Percentiles rank a stretch among this genome's conserved stretches.
phyloP scores from a whole-genome alignment of 2,797 vertebrate species.

The Sebastes minor region DNA sequence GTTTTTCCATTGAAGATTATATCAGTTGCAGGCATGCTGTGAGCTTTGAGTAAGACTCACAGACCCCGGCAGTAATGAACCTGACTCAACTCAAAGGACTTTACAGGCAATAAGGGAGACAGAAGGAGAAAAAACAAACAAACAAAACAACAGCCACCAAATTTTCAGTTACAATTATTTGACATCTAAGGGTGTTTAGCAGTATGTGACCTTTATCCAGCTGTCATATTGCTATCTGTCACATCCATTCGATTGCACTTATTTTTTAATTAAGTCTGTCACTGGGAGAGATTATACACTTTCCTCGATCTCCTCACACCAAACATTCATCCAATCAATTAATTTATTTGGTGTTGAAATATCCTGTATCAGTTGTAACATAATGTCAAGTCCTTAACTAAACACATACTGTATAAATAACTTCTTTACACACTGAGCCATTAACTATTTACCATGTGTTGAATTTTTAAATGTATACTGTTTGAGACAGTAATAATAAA shows the following conservation, averaged over 20 bases:
- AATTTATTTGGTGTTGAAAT: not conserved
- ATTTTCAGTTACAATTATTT: not conserved
- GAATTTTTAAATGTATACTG: too few species aligned
- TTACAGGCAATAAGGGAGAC: not conserved
- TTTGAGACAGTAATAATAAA: too few species aligned
- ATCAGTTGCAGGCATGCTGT: too few species aligned
- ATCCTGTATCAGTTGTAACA: not conserved
- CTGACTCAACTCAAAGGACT: not conserved
- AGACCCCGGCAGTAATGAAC: not conserved
- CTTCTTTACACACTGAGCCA: not conserved
- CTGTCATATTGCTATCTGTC: not conserved
- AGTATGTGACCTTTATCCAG: not conserved
- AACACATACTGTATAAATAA: not conserved
- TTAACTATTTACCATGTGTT: not conserved
- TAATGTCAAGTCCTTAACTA: not conserved
- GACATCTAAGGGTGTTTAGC: not conserved
- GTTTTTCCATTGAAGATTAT: too few species aligned
- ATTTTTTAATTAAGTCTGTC: slow-evolving; percentile 17
- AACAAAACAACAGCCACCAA: not conserved
- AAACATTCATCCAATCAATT: not conserved
- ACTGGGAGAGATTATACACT: not conserved
- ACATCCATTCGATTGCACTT: not conserved
- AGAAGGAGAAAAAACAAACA: not conserved
- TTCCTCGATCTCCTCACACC: not conserved
- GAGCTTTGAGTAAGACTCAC: too few species aligned